Percentiles rank a stretch among this genome's conserved stretches.
Evolutionary conservation across 92 coral and sea anemone species (phyloP).

Genomic region (Porites rus): DNA sequence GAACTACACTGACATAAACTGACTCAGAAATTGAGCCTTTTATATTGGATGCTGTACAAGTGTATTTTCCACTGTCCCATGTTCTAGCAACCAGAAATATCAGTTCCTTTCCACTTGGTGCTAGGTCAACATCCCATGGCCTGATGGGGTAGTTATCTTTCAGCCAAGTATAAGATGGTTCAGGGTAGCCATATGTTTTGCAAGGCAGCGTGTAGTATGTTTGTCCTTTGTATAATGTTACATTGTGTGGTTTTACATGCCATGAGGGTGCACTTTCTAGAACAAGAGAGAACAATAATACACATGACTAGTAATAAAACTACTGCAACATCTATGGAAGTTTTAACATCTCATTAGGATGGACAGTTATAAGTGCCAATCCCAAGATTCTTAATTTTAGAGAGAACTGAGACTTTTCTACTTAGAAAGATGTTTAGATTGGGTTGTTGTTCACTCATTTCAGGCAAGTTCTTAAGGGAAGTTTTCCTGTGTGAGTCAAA

Average conservation of each 20-base stretch:
- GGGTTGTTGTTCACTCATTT: too few relatives aligned
- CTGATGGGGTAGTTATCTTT: conserved; percentile 24
- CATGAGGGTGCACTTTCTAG: conserved; percentile 64
- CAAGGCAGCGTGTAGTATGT: conserved; percentile 66
- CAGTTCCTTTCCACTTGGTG: conserved; percentile 36
- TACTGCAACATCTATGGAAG: too few relatives aligned
- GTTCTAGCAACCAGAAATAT: conserved; percentile 42
- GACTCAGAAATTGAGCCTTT: conserved; percentile 56
- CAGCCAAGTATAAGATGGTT: conserved; percentile 74
- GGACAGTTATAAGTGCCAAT: too few relatives aligned
- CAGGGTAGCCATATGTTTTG: conserved; percentile 75
- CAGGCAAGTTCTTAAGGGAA: too few relatives aligned
- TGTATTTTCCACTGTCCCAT: conserved; percentile 60
- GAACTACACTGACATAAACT: conserved; percentile 67
- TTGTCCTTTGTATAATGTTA: conserved; percentile 66
- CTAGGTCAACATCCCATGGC: conserved; percentile 11
- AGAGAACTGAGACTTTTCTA: too few relatives aligned
- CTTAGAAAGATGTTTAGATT: too few relatives aligned
- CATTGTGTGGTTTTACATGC: conserved; percentile 60
- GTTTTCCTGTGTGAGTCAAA: too few relatives aligned
- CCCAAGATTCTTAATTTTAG: too few relatives aligned
- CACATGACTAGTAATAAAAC: too few relatives aligned
- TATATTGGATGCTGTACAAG: conserved; percentile 69
- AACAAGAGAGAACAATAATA: background rate
- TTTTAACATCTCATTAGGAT: too few relatives aligned